Evolutionary conservation across 2,797 vertebrate genomes (phyloP).

Genomic region (Cirrhinus molitorella): DNA sequence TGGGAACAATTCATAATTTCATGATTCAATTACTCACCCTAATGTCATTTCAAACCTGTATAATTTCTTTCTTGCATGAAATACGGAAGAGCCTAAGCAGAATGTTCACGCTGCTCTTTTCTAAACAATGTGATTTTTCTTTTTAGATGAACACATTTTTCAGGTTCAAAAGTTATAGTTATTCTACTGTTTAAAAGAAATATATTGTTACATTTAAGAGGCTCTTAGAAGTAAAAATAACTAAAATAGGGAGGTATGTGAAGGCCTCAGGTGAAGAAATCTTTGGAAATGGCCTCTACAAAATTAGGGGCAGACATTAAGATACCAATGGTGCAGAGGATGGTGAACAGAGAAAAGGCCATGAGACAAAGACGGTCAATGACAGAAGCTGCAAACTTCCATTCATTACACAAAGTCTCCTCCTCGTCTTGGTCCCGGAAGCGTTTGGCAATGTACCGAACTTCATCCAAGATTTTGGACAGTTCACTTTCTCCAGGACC

Average conservation of each 20-base stretch:
- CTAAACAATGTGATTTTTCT: too few relatives aligned
- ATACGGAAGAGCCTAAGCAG: not conserved
- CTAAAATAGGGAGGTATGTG: not conserved
- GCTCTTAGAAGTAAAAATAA: not conserved
- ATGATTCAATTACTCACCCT: not conserved
- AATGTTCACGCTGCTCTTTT: not conserved
- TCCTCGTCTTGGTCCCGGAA: slow-evolving; percentile 79
- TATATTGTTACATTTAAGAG: not conserved
- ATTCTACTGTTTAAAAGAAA: not conserved
- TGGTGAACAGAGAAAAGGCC: slow-evolving; percentile 80
- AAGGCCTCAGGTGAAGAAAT: slow-evolving; percentile 69
- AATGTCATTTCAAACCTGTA: not conserved
- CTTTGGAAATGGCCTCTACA: slow-evolving; percentile 81
- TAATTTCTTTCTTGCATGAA: not conserved
- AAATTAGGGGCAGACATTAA: slow-evolving; percentile 84
- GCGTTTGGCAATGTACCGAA: slow-evolving; percentile 78
- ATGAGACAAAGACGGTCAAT: slow-evolving; percentile 82
- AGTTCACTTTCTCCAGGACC: slow-evolving; percentile 64
- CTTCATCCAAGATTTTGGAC: slow-evolving; percentile 79
- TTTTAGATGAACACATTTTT: not conserved
- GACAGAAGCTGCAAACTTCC: slow-evolving; percentile 83
- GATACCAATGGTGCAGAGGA: slow-evolving; percentile 81
- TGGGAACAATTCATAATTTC: not conserved
- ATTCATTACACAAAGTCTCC: slow-evolving; percentile 79
- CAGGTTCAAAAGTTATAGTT: not conserved